phyloP scores from a whole-genome alignment of 2,888 invertebrate genomes.

The Morinoia aosen region DNA sequence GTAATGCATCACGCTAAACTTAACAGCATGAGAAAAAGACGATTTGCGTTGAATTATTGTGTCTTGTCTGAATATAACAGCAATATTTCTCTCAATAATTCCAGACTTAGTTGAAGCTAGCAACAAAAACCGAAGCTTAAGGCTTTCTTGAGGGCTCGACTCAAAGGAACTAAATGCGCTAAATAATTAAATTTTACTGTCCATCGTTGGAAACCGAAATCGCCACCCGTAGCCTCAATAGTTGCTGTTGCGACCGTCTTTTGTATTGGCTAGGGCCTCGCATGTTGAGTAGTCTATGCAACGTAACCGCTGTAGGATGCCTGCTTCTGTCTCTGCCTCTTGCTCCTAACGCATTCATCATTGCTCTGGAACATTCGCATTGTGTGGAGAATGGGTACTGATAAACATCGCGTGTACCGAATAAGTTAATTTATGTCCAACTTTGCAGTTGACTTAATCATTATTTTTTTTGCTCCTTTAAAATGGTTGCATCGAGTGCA shows the following conservation, averaged over 20 bases:
- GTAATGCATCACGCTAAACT: not conserved
- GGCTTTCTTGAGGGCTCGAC: not conserved
- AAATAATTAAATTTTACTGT: not conserved
- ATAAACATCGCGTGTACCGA: not conserved
- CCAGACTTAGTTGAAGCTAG: not conserved
- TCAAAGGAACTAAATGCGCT: not conserved
- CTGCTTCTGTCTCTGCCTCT: conserved; percentile 1
- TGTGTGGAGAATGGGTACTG: not conserved
- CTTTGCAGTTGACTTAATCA: not conserved
- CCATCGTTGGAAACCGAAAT: not conserved
- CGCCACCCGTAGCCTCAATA: not conserved
- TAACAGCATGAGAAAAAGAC: not conserved
- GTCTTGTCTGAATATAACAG: not conserved
- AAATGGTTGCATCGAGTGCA: too few relatives aligned
- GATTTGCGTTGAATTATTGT: not conserved
- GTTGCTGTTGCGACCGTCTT: not conserved
- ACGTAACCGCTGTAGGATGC: not conserved
- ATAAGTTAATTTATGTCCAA: not conserved
- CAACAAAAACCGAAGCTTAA: not conserved
- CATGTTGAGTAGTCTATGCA: not conserved
- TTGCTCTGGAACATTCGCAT: not conserved
- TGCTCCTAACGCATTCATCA: not conserved
- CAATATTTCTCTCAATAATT: not conserved
- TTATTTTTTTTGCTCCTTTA: not conserved
- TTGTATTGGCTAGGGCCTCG: not conserved